Percentiles rank a stretch among this genome's conserved stretches.
Conservation (phyloP, 2,113 vertebrate genomes). For the Aix galericulata region DNA sequence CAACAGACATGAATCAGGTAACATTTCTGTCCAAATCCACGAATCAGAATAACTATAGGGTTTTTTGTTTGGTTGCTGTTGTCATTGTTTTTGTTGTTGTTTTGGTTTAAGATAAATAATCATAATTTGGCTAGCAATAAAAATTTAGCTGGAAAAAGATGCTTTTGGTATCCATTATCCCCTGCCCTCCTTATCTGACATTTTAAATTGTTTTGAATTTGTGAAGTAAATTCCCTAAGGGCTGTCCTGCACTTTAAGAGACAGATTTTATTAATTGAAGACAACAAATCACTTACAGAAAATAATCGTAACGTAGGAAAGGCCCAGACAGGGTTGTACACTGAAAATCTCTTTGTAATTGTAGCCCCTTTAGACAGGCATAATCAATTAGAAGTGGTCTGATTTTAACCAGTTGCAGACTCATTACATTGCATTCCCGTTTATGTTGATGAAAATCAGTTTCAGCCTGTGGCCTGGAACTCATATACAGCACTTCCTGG, state of each 20-base stretch:
- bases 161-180: slow-evolving; percentile 29
- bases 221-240: slow-evolving; percentile 64
- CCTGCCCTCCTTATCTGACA: slow-evolving; percentile 1
- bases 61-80: neutral
- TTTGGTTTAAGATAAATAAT: slow-evolving; percentile 28
- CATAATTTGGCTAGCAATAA: neutral
- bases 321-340: slow-evolving; percentile 48
- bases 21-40: neutral
- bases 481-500: slow-evolving; percentile 73
- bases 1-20: neutral
- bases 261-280: slow-evolving; percentile 74
- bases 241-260: slow-evolving; percentile 65
- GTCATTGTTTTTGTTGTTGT: neutral
- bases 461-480: slow-evolving; percentile 76
- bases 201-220: slow-evolving; percentile 68
- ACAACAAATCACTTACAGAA: slow-evolving; percentile 76
- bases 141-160: slow-evolving; percentile 23
- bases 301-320: slow-evolving; percentile 62
- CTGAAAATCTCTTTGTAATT: slow-evolving; percentile 73
- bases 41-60: neutral
- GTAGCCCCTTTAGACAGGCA: slow-evolving; percentile 67
- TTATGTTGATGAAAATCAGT: slow-evolving; percentile 77
- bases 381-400: slow-evolving; percentile 77
- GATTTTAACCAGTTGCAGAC: slow-evolving; percentile 79
- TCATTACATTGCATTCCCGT: slow-evolving; percentile 73